These are phyloP conservation scores for Neoarius graeffei DNA, from an alignment of 2,113 vertebrate genomes.

Conservation along the genomic window DNA sequence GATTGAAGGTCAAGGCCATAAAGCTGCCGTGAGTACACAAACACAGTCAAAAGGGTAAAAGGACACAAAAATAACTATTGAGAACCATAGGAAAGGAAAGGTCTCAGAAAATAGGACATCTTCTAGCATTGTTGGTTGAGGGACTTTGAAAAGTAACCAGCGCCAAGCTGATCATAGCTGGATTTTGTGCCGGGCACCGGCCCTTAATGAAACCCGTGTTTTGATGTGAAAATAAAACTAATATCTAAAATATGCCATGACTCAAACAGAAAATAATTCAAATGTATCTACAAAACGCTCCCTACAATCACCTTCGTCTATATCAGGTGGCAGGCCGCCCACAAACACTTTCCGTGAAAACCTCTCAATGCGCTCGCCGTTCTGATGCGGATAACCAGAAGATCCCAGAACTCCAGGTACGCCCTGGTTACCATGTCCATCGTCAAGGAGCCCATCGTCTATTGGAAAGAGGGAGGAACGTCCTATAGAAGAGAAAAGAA, in stretches of 20 bases:
- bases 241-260: not conserved
- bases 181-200: too few species aligned
- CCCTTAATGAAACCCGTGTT: too few species aligned
- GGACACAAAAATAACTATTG: too few species aligned
- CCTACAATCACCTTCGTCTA: slow-evolving; percentile 89
- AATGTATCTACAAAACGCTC: not conserved
- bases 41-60: too few species aligned
- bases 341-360: slow-evolving; percentile 99
- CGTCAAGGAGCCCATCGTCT: slow-evolving; percentile 92
- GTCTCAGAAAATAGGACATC: too few species aligned
- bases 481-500: slow-evolving; percentile 70
- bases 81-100: too few species aligned
- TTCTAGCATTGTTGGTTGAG: too few species aligned
- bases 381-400: slow-evolving; percentile 91
- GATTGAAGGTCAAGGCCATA: too few species aligned
- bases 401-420: slow-evolving; percentile 84
- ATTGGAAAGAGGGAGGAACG: slow-evolving; percentile 96
- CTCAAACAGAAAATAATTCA: not conserved
- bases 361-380: slow-evolving; percentile 92
- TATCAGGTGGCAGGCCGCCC: slow-evolving; percentile 94
- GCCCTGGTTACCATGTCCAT: slow-evolving; percentile 89
- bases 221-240: not conserved
- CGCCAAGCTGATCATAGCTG: too few species aligned
- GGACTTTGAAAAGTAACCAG: too few species aligned
- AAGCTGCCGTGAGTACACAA: too few species aligned